Percentiles rank a stretch among this genome's conserved stretches.
Conservation (phyloP, 1,140 invertebrate species). For the Acromyrmex charruanus region DNA sequence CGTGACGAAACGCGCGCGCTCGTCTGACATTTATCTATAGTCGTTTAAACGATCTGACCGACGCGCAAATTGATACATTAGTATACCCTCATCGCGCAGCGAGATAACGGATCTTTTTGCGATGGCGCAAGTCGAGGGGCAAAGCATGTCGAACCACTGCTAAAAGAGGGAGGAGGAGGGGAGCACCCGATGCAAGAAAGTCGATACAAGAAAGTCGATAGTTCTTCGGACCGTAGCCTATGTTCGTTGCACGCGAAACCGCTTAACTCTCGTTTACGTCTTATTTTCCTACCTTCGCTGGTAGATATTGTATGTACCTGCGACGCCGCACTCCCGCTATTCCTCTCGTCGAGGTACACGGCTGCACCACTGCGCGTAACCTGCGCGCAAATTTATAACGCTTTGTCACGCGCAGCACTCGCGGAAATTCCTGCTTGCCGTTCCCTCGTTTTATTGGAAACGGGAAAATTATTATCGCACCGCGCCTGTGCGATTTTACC, state of each 20-base stretch:
- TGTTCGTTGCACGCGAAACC: conserved; percentile 41
- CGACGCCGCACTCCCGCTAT: conserved; percentile 27
- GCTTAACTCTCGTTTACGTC: conserved; percentile 60
- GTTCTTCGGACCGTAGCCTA: conserved; percentile 20
- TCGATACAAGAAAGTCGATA: conserved; percentile 60
- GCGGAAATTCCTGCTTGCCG: conserved; percentile 22
- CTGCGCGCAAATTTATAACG: conserved; percentile 46
- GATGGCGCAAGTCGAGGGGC: conserved; percentile 42
- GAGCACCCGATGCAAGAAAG: conserved; percentile 50
- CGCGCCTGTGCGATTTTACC: conserved; percentile 17
- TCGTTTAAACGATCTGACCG: conserved; percentile 65
- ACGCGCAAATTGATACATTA: conserved; percentile 75
- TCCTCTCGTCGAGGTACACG: conserved; percentile 16
- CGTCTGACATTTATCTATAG: conserved; percentile 62
- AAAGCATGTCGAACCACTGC: background rate
- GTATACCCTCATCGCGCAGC: conserved; percentile 25
- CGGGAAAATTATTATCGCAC: conserved; percentile 43
- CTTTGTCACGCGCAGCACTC: conserved; percentile 40
- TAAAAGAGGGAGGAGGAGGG: background rate
- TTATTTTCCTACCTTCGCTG: conserved; percentile 45
- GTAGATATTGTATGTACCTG: background rate
- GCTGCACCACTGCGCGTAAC: conserved; percentile 35
- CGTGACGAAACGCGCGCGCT: conserved; percentile 1
- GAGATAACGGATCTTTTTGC: conserved; percentile 67
- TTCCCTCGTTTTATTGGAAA: conserved; percentile 31